Evolutionary conservation across 2,888 invertebrate species (phyloP), one percentile per base, ranked within the genome.

Genomic region (Bellardia pandia): DNA sequence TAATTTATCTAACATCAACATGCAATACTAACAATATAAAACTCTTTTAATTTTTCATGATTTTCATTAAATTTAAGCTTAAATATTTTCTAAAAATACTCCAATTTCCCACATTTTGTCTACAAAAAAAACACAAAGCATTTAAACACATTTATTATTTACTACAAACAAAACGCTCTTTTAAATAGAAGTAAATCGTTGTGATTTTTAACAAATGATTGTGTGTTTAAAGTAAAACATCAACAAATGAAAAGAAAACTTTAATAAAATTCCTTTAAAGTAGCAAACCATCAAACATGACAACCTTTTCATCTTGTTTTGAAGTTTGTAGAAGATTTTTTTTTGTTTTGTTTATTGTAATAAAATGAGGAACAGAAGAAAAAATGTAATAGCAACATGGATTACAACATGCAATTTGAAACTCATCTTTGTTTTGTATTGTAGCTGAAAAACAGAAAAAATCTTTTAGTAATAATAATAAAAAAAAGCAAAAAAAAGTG

Each of bases 321-420:
- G 11, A 42, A 30, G 23, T 56, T 68, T 75, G 45, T 33, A 45
- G 23, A 33, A 13, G 40, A 30, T 7, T 62, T 76, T 42, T 71
- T 37, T 30, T 48, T n/a, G 74, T 62, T 5, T 48, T 66, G 11
- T 80, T 77, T 81, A 72, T 77, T 86, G 66, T 74, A 45, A 66
- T 74, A 45, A 74, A 74, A 16, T 71, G 5, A 13, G 45, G 30
- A 42, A n/a, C 45, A 72, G 30, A 40, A 53, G n/a, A 58, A 45
- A 14, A 64, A 33, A 23, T 23, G 40, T 16, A n/a, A 66, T 56
- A 30, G 51, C 75, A 87, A 81, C 85, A 78, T 82, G 87, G 37
- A 75, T 82, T 82, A 66, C 78, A 85, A 79, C 85, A 87, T 87
- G 85, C 87, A 85, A 86, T 84, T 86, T 84, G 40, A 86, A 78